A percentile compares a stretch with the other conserved stretches of the same genome.
Conservation (phyloP, 2,888 invertebrate species). For the Ophion slaviceki region DNA sequence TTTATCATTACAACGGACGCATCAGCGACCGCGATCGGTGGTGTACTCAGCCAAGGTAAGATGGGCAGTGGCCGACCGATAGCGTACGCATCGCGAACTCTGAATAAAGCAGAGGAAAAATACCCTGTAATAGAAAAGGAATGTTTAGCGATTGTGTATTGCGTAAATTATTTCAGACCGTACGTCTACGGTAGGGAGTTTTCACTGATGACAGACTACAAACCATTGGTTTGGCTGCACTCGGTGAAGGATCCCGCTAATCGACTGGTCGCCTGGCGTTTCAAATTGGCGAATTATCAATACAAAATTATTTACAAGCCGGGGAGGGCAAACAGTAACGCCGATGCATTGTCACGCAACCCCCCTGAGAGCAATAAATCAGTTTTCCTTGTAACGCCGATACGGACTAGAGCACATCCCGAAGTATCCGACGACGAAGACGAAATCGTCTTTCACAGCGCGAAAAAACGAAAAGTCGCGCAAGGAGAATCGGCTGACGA, state of each 20-base stretch:
- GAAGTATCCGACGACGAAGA: conserved; percentile 22
- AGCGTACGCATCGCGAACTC: conserved; percentile 44
- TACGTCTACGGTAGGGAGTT: conserved; percentile 71
- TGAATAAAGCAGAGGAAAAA: not conserved
- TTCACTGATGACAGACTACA: conserved; percentile 70
- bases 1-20: conserved; percentile 73
- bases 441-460: not conserved
- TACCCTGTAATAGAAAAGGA: conserved; percentile 44
- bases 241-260: conserved; percentile 71
- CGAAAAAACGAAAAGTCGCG: conserved; percentile 18
- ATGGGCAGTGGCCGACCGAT: conserved; percentile 61
- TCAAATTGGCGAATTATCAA: conserved; percentile 73
- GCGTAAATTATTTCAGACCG: conserved; percentile 25
- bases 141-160: conserved; percentile 66
- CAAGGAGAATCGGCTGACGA: not conserved
- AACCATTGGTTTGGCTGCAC: conserved; percentile 52
- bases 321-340: conserved; percentile 74
- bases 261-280: conserved; percentile 71
- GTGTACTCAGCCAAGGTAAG: conserved; percentile 69
- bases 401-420: conserved; percentile 5
- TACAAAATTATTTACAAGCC: conserved; percentile 75
- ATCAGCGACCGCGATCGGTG: conserved; percentile 67
- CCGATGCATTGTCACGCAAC: conserved; percentile 71
- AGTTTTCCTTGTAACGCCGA: conserved; percentile 11
- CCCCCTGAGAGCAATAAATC: conserved; percentile 33